These are phyloP conservation scores for Todiramphus chloris DNA, from an alignment of 2,113 vertebrate species.

Conservation along the genomic window DNA sequence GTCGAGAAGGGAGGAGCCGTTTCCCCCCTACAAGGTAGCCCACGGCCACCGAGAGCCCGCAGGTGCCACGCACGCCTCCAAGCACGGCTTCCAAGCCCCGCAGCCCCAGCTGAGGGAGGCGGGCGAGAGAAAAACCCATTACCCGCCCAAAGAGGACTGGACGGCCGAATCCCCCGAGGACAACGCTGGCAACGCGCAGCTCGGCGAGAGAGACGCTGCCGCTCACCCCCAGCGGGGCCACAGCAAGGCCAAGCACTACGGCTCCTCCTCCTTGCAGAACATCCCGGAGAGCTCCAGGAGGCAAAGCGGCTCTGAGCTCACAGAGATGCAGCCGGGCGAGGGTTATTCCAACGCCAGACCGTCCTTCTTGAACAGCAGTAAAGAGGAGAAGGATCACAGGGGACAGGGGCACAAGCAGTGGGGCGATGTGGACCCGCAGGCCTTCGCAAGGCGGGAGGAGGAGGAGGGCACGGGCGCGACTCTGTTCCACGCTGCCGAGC, in stretches of 20 bases:
- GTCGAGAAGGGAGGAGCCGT: constrained; percentile 15
- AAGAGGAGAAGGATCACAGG: constrained; percentile 50
- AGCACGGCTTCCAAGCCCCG: constrained; percentile 52
- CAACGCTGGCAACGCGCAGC: constrained; percentile 11
- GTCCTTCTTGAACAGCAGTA: not conserved
- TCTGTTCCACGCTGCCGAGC: constrained; percentile 32
- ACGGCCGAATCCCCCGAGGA: constrained; percentile 44
- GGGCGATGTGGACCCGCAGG: constrained; percentile 31
- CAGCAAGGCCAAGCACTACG: constrained; percentile 44
- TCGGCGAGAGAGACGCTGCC: constrained; percentile 1
- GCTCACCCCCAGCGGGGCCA: constrained; percentile 49
- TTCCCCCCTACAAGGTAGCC: not conserved
- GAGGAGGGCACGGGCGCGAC: constrained; percentile 9
- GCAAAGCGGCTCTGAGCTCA: constrained; percentile 49
- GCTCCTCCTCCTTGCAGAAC: constrained; percentile 72
- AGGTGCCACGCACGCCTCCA: not conserved
- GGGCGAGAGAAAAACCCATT: constrained; percentile 45
- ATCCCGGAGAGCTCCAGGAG: constrained; percentile 64
- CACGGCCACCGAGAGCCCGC: not conserved
- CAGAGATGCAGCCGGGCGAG: not conserved
- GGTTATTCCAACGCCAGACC: constrained; percentile 30
- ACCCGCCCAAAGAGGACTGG: constrained; percentile 48
- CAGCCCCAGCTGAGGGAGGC: constrained; percentile 29
- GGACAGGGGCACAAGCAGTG: constrained; percentile 15
- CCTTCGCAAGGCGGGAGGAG: constrained; percentile 53